phyloP scores from a whole-genome alignment of 2,888 invertebrate genomes.

The Elaeidobius kamerunicus region DNA sequence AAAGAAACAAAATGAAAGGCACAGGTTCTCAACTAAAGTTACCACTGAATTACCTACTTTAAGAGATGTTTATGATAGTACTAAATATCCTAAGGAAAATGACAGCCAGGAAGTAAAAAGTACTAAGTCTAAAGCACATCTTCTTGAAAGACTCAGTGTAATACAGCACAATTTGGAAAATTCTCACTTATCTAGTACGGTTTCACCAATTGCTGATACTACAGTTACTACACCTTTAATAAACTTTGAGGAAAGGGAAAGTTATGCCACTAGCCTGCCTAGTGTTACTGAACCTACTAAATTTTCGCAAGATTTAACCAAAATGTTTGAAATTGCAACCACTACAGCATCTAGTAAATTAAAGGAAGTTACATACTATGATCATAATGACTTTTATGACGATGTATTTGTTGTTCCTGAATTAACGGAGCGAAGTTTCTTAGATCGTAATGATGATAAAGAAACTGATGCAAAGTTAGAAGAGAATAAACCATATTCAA shows the following conservation, averaged over 20 bases:
- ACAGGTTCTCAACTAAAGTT: conserved; percentile 1
- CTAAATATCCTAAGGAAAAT: neutral
- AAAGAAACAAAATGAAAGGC: neutral
- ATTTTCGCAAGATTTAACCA: conserved; percentile 2
- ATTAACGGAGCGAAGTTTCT: conserved; percentile 1
- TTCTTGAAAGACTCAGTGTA: conserved; percentile 7
- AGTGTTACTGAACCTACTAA: conserved; percentile 8
- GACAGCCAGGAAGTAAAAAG: neutral
- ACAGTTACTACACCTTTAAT: conserved; percentile 30
- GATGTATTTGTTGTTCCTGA: conserved; percentile 26
- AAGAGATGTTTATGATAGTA: conserved; percentile 4
- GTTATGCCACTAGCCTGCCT: conserved; percentile 24
- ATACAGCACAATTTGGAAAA: conserved; percentile 13
- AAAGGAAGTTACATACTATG: neutral
- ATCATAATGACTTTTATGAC: conserved; percentile 10
- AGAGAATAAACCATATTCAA: no score
- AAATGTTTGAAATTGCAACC: conserved; percentile 7
- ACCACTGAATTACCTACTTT: conserved; percentile 11
- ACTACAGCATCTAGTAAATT: no score
- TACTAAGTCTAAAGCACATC: conserved; percentile 3
- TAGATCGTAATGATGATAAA: no score
- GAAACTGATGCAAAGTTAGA: no score
- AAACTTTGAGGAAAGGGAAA: conserved; percentile 21
- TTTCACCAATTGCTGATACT: conserved; percentile 22
- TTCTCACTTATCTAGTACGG: neutral